Base-by-base conservation (phyloP, 2,888 invertebrate species). In the Lasioglossum villosulum region DNA sequence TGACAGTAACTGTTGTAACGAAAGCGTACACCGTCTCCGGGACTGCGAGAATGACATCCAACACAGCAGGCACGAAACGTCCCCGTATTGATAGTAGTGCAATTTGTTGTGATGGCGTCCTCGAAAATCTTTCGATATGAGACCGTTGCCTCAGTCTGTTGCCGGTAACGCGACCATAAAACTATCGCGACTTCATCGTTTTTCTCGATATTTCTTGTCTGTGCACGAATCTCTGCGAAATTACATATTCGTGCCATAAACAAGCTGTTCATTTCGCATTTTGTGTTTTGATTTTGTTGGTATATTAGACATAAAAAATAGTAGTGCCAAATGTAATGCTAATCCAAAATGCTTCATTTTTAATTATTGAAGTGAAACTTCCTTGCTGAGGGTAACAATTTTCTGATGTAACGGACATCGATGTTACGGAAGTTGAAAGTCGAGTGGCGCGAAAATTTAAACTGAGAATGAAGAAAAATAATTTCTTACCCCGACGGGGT, bases 121-220 rank as follows among this genome's bases (percentile, higher is more conserved):
- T 71, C 48, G 39, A 48, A 27, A 71, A 78, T 75, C 74, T 78
- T 52, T 66, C 86, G 85, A 85, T 81, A 81, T n/a, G 78, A 84
- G 73, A 81, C 48, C 42, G 45, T 75, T 73, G 39, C 48, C 27
- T 34, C 74, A 71, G 72, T 63, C 76, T 56, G 76, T 73, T 72
- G 48, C 45, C 68, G 52, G 37, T 63, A n/a, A 37, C 37, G 48
- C 27, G 37, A 27, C 80, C 59, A 34, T 84, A 73, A 84, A 86
- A 84, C 86, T 56, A 85, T 86, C 80, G 59, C 42, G 45, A 42
- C 39, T 71, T 19, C 45, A 30, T 14, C 66, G 19, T 14, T 52
- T n/a, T 37, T 70, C 48, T 39, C 23, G n/a, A 6, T 42, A n/a
- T 34, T 23, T 42, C 6, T 12, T 19, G 42, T n/a, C 56, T 39